Evolutionary conservation across 2,113 vertebrate species (phyloP).

Genomic region (Xenus cinereus): DNA sequence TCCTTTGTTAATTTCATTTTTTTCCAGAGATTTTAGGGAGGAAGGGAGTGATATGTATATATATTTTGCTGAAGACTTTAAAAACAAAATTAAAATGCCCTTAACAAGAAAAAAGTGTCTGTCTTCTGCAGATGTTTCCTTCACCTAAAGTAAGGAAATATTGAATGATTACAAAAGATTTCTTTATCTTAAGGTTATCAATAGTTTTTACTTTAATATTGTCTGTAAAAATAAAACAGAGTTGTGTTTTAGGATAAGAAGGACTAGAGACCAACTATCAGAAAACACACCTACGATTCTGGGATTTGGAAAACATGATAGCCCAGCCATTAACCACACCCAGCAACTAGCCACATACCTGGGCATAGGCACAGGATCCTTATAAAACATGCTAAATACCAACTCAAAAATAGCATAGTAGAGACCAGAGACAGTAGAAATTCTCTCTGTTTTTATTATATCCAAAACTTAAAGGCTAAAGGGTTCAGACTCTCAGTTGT

Average conservation of each 20-base stretch:
- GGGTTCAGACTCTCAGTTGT: accelerated
- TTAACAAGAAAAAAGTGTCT: background rate
- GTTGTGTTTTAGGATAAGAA: background rate
- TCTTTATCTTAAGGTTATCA: background rate
- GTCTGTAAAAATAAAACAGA: background rate
- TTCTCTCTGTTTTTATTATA: background rate
- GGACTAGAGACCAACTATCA: background rate
- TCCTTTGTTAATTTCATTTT: background rate
- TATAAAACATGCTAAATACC: background rate
- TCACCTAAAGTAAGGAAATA: background rate
- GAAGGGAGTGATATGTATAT: background rate
- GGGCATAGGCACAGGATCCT: background rate
- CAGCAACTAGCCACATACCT: background rate
- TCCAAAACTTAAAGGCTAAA: background rate
- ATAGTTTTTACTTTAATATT: background rate
- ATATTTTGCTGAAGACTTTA: background rate
- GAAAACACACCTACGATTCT: background rate
- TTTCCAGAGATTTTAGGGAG: background rate
- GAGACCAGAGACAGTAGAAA: background rate
- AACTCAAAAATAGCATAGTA: background rate
- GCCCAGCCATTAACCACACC: background rate
- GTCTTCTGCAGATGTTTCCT: background rate
- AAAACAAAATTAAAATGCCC: background rate
- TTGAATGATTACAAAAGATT: background rate
- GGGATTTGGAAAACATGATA: background rate